Evolutionary conservation across 2,888 invertebrate genomes (phyloP), one percentile per base, ranked within the genome.

Genomic region (Agonopterix alstromeriana): DNA sequence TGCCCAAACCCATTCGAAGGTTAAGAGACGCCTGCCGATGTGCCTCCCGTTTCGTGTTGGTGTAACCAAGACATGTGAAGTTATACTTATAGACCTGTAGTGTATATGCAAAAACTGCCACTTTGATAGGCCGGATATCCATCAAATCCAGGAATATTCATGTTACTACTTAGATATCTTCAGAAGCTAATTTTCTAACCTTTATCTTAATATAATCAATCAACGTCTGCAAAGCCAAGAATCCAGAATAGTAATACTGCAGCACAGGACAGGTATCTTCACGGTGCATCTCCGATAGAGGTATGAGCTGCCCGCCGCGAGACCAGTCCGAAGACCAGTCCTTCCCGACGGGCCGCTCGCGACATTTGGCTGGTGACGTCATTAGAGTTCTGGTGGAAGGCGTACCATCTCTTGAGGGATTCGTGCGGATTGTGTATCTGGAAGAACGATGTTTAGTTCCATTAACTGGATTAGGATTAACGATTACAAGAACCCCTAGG

Each of bases 201-300:
- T 90, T 91, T 56, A 94, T 93, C 75, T 94, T 93, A 14, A 93
- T 92, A 65, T 90, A 92, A 72, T 94, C 94, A 45, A 94, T 90
- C 11, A 94, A 77, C 12, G 92, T 90, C 74, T 94, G 94, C 58
- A 95, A 73, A 2, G 93, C 93, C 53, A 94, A 73, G 69, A 94
- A 94, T n/a, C 94, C 94, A 0, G 94, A 93, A 68, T 92, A 92
- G 70, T 92, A 93, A 67, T 95, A 95, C 77, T 93, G 92, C 61
- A 94, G 92, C 3, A 93, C 93, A 0, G 94, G 94, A 67, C 95
- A 95, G 7, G 90, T 90, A 53, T 92, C 92, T n/a, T 93, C 92
- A 0, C 90, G 87, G 63, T 93, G 92, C 68, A 93, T 91, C 45
- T 93, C 92, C 0, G 87, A 82, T 0, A 88, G 61, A 0, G 85